Evolutionary conservation across 2,888 invertebrate species (phyloP), one percentile per base, ranked within the genome.

Genomic region (Hirtodrosophila alboralis): DNA sequence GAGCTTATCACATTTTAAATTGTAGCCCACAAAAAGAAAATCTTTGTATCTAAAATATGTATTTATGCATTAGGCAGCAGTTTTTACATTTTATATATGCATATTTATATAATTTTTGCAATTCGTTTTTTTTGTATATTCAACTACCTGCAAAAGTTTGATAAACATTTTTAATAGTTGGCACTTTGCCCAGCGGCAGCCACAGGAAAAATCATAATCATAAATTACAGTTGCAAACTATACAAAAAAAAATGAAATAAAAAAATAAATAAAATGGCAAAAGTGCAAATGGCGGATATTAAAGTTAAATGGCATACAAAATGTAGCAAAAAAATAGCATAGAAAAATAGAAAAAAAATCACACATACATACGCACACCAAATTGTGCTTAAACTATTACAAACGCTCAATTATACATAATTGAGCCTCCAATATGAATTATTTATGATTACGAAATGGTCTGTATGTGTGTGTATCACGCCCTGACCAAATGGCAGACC

Each of bases 321-420:
- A 53, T 28, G 10, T 5, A 27, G 4, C 28, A 28, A 41, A 36
- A 10, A 23, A 33, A 5, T 28, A 14, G 14, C n/a, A n/a, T n/a
- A n/a, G n/a, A n/a, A n/a, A n/a, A n/a, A n/a, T n/a, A n/a, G n/a
- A n/a, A 37, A 30, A 31, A 13, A 12, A 51, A 37, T 44, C 36
- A 44, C 30, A 44, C 41, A 41, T n/a, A 31, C n/a, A 44, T n/a
- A 31, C n/a, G 40, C 33, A 21, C 34, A 65, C 64, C 62, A 53
- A 76, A 74, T 56, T 62, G 76, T 79, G 68, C 59, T 71, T 64
- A 68, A 64, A 75, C 71, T 63, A 68, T 68, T 68, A 51, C 60
- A 62, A 57, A 60, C 69, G 65, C 72, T 69, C 61, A 77, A 80
- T 70, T 77, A 75, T 69, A 66, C 41, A 66, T 73, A 73, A 73